These are phyloP conservation scores for Sceloporus undulatus DNA, from an alignment of 2,113 vertebrate genomes.

Conservation along the genomic window DNA sequence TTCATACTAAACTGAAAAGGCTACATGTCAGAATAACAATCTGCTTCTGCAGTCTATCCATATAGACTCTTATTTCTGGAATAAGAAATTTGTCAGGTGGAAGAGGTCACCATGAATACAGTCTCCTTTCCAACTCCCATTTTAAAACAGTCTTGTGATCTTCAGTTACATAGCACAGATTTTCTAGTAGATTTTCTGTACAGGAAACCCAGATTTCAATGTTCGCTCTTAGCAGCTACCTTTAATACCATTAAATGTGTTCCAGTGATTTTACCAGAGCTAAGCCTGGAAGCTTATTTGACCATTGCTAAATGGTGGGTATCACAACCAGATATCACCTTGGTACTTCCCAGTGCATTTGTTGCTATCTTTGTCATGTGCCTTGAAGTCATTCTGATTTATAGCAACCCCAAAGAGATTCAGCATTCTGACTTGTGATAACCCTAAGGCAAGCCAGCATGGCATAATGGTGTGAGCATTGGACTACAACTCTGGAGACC, in stretches of 20 bases:
- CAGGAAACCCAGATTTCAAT: not conserved
- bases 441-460: too few relatives aligned
- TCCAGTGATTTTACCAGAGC: not conserved
- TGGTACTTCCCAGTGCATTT: not conserved
- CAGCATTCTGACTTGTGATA: too few relatives aligned
- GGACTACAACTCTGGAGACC: too few relatives aligned
- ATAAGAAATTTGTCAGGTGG: not conserved
- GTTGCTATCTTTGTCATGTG: too few relatives aligned
- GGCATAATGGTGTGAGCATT: too few relatives aligned
- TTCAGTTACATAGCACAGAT: not conserved
- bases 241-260: not conserved
- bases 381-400: too few relatives aligned
- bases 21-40: not conserved
- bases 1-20: not conserved
- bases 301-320: not conserved
- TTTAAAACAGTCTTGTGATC: not conserved
- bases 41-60: too few relatives aligned
- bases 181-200: not conserved
- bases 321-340: not conserved
- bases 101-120: not conserved
- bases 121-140: not conserved
- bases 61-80: not conserved
- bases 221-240: not conserved
- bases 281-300: not conserved
- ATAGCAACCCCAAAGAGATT: too few relatives aligned